Percentiles rank a stretch among this genome's conserved stretches.
Conservation (phyloP, 2,888 invertebrate genomes). For the Luffia ferchaultella region DNA sequence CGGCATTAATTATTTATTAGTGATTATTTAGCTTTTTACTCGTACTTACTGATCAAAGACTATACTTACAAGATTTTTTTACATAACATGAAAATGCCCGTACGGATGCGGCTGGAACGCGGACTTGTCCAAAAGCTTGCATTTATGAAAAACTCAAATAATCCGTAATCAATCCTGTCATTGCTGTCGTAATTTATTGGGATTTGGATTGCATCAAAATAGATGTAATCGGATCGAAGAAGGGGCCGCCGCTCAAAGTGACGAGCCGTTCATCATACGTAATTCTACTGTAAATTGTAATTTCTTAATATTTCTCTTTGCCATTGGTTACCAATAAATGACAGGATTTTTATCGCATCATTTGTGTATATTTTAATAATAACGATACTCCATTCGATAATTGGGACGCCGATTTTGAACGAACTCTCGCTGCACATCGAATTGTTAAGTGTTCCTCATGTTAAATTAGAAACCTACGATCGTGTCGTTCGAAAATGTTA, state of each 20-base stretch:
- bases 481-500: slow-evolving; percentile 48
- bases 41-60: not conserved
- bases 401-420: slow-evolving; percentile 45
- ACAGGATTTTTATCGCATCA: slow-evolving; percentile 59
- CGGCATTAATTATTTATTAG: not conserved
- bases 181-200: not conserved
- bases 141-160: slow-evolving; percentile 1
- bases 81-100: not conserved
- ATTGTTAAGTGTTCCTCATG: slow-evolving; percentile 58
- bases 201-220: not conserved
- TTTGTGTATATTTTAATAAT: slow-evolving; percentile 50
- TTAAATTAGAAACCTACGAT: slow-evolving; percentile 15
- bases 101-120: not conserved
- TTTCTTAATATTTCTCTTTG: slow-evolving; percentile 52
- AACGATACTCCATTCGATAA: slow-evolving; percentile 26
- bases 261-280: slow-evolving; percentile 37
- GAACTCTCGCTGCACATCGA: slow-evolving; percentile 53
- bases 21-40: not conserved
- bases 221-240: not conserved
- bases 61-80: not conserved
- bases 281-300: slow-evolving; percentile 45
- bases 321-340: slow-evolving; percentile 66
- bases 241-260: not conserved
- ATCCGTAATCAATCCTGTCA: not conserved
- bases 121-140: slow-evolving; percentile 2